phyloP scores from a whole-genome alignment of 2,797 vertebrate genomes.

The Cossypha heuglini region DNA sequence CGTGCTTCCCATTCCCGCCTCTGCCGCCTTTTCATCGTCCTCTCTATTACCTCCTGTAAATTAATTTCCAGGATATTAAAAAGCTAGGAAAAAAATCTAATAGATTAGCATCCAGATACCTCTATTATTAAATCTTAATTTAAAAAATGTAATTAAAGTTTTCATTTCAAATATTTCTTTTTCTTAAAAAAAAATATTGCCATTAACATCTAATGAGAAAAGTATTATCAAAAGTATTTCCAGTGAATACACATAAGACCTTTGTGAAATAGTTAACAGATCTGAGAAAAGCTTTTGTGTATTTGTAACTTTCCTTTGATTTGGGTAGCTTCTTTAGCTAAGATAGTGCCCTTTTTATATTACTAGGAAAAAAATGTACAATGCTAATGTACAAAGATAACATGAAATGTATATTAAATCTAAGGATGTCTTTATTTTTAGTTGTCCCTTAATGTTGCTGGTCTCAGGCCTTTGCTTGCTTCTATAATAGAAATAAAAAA shows the following conservation, averaged over 20 bases:
- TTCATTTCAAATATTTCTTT: not conserved
- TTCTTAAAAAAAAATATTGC: accelerated
- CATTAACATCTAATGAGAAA: not conserved
- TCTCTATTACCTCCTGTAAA: constrained; percentile 84
- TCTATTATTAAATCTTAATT: not conserved
- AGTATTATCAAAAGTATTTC: not conserved
- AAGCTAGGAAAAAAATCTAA: not conserved
- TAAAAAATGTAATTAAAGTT: not conserved
- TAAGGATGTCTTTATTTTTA: not conserved
- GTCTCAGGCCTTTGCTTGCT: not conserved
- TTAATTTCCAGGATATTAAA: not conserved
- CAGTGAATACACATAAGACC: not conserved
- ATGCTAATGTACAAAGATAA: not conserved
- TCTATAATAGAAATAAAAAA: not conserved
- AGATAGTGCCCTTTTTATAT: not conserved
- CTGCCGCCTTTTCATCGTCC: constrained; percentile 84
- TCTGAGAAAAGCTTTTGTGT: not conserved
- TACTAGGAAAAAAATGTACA: not conserved
- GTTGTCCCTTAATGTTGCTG: not conserved
- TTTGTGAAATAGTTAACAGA: not conserved
- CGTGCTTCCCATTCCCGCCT: constrained; percentile 90
- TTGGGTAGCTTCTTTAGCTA: not conserved
- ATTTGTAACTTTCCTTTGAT: not conserved
- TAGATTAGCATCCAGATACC: not conserved
- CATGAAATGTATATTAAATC: not conserved